Percentiles rank a stretch among this genome's conserved stretches.
Evolutionary conservation across 2,797 vertebrate genomes (phyloP).

Genomic region (Megaceryle alcyon): DNA sequence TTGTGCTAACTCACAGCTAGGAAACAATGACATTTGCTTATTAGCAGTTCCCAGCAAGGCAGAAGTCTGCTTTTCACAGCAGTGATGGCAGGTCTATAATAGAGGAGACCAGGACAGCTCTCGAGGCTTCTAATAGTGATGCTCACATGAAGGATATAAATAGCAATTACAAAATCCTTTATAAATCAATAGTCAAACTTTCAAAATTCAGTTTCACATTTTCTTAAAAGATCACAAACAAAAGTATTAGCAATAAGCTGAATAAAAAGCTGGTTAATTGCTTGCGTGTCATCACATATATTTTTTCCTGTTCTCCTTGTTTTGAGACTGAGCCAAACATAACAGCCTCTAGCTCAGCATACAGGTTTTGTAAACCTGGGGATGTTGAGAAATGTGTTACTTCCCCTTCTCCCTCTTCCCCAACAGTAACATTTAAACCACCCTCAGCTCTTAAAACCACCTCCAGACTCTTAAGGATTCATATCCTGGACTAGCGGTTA

Average conservation of each 20-base stretch:
- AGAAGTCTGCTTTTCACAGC: neutral
- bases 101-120: neutral
- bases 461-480: neutral
- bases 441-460: neutral
- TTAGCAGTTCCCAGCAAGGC: neutral
- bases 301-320: neutral
- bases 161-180: neutral
- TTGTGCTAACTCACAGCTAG: neutral
- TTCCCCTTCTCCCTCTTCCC: neutral
- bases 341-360: neutral
- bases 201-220: neutral
- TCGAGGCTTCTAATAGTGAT: neutral
- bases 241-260: neutral
- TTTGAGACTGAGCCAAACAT: neutral
- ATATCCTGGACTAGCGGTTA: neutral
- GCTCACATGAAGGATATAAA: neutral
- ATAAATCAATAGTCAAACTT: neutral
- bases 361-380: neutral
- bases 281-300: neutral
- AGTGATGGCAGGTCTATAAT: neutral
- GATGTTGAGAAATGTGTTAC: neutral
- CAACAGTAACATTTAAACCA: conserved; percentile 21
- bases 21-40: neutral
- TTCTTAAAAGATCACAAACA: neutral
- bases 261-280: neutral